Evolutionary conservation across 2,888 invertebrate species (phyloP).

Genomic region (Machimus rusticus): DNA sequence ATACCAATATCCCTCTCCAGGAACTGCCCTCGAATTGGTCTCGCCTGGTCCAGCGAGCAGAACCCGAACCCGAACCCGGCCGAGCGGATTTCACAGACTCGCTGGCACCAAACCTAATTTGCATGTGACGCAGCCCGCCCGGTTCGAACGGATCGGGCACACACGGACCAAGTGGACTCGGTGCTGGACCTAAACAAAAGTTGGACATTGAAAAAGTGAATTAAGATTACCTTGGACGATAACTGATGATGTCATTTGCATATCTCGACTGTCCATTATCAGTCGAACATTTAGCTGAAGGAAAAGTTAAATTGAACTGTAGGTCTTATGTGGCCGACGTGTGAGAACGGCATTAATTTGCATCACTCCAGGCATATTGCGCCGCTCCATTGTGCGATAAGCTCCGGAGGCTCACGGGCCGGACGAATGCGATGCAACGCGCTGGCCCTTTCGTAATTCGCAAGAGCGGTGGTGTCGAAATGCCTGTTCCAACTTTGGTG

Average conservation of each 20-base stretch:
- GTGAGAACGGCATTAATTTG: constrained; percentile 35
- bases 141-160: constrained; percentile 7
- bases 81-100: constrained; percentile 18
- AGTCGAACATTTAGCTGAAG: constrained; percentile 37
- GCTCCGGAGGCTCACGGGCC: background rate
- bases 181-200: constrained; percentile 38
- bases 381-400: background rate
- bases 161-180: background rate
- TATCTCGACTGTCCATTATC: constrained; percentile 44
- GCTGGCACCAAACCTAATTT: constrained; percentile 26
- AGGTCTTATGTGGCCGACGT: constrained; percentile 14
- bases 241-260: constrained; percentile 45
- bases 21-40: background rate
- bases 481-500: background rate
- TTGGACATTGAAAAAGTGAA: constrained; percentile 44
- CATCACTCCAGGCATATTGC: constrained; percentile 20
- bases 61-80: background rate
- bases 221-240: constrained; percentile 44
- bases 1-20: constrained; percentile 27
- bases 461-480: background rate
- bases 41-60: background rate
- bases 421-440: background rate
- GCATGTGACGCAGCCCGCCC: constrained; percentile 28
- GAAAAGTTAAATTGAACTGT: constrained; percentile 43
- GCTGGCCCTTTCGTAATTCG: background rate